Conservation (phyloP, 2,113 vertebrate species). For the Pampusana beccarii region DNA sequence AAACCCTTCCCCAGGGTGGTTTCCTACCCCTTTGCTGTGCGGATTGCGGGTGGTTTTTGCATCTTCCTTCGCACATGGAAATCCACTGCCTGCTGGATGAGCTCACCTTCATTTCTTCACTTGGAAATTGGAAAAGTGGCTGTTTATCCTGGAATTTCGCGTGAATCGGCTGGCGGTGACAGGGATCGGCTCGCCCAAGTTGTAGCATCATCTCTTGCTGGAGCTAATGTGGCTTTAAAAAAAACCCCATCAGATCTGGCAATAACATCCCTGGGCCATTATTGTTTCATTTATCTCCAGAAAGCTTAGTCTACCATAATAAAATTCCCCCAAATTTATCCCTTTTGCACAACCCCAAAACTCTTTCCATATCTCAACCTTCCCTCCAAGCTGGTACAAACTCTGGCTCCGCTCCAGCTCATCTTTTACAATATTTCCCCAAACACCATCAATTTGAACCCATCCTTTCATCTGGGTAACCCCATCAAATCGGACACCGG, state of each 20-base stretch:
- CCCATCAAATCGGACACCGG: neutral
- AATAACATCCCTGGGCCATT: no score
- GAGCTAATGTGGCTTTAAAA: neutral
- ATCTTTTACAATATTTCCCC: neutral
- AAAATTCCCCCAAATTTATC: neutral
- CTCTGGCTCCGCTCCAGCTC: fast-evolving
- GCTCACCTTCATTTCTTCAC: neutral
- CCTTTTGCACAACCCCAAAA: neutral
- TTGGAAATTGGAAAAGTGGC: neutral
- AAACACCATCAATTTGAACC: fast-evolving
- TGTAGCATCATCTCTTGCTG: fast-evolving
- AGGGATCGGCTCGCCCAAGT: neutral
- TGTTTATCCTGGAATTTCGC: fast-evolving
- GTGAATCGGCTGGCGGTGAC: fast-evolving
- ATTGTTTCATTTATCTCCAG: neutral
- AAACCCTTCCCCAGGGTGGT: neutral
- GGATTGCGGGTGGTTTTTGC: neutral
- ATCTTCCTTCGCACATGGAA: neutral
- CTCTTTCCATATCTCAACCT: neutral
- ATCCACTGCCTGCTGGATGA: neutral
- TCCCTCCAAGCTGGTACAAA: fast-evolving
- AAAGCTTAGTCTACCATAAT: neutral
- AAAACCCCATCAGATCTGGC: neutral
- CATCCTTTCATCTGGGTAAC: neutral
- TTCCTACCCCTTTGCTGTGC: neutral